Conservation (phyloP, 2,113 vertebrate genomes). For the Macquaria ambigua region DNA sequence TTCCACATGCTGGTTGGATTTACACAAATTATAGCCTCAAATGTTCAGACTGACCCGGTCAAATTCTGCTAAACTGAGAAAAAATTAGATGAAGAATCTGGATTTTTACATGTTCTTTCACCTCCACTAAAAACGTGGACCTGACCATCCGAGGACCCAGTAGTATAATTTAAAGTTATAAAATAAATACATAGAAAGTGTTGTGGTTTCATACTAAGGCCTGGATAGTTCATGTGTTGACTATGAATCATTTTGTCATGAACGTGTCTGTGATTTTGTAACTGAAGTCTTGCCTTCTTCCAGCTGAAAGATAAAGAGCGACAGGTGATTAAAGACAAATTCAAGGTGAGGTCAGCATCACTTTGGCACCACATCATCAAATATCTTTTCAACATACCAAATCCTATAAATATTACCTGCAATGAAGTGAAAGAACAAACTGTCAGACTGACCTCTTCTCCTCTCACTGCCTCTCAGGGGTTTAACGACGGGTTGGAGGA, state of each 20-base stretch:
- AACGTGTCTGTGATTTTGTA: neutral
- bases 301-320: slow-evolving; percentile 98
- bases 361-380: neutral
- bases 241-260: neutral
- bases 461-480: slow-evolving; percentile 82
- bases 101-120: neutral
- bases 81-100: neutral
- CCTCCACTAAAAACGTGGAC: neutral
- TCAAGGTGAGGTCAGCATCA: slow-evolving; percentile 89
- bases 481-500: slow-evolving; percentile 98
- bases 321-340: slow-evolving; percentile 98
- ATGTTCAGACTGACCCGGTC: too few species aligned
- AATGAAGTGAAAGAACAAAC: neutral
- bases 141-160: neutral
- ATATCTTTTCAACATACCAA: neutral
- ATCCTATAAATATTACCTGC: neutral
- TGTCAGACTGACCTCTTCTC: neutral
- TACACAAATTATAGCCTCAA: neutral
- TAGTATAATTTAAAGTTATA: too few species aligned
- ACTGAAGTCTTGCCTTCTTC: slow-evolving; percentile 27
- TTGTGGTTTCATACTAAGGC: neutral
- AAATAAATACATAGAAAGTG: neutral
- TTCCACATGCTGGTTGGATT: too few species aligned
- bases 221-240: neutral
- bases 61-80: neutral